phyloP scores from a whole-genome alignment of 2,888 invertebrate species.

The Homarus gammarus region DNA sequence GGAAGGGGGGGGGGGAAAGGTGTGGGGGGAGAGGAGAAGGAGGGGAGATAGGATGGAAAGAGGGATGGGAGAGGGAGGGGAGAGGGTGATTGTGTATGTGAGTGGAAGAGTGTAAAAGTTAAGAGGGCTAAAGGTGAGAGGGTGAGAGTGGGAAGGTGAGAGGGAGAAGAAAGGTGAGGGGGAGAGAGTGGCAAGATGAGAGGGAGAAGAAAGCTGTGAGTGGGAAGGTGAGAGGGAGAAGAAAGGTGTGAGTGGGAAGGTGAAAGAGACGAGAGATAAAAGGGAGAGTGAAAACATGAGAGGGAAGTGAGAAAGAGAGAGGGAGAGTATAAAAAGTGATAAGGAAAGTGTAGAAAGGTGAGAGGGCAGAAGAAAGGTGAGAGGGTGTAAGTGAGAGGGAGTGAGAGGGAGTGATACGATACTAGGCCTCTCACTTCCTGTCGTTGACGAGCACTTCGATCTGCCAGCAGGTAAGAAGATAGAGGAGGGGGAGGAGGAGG shows the following conservation, averaged over 20 bases:
- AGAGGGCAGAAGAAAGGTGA: background rate
- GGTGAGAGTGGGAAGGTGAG: background rate
- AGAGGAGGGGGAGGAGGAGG: background rate
- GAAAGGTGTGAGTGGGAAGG: background rate
- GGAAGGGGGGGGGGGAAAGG: too few relatives aligned
- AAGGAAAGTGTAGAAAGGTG: too few relatives aligned
- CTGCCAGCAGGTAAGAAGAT: background rate
- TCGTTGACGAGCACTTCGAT: background rate
- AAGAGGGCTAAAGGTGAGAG: background rate
- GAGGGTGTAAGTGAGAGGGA: slow-evolving; percentile 3
- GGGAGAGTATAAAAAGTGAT: background rate
- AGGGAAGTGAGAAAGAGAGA: background rate
- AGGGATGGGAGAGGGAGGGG: too few relatives aligned
- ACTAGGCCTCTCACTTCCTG: background rate
- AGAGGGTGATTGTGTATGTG: too few relatives aligned
- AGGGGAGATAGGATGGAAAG: too few relatives aligned
- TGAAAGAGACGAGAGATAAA: background rate
- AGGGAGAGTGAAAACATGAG: too few relatives aligned
- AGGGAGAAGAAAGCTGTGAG: background rate
- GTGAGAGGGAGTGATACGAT: background rate
- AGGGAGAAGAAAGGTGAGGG: background rate
- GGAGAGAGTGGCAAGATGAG: background rate
- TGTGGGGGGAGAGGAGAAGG: too few relatives aligned
- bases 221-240: background rate
- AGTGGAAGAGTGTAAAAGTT: too few relatives aligned